Conservation (phyloP, 2,888 invertebrate genomes). For the Epinotia nisella region DNA sequence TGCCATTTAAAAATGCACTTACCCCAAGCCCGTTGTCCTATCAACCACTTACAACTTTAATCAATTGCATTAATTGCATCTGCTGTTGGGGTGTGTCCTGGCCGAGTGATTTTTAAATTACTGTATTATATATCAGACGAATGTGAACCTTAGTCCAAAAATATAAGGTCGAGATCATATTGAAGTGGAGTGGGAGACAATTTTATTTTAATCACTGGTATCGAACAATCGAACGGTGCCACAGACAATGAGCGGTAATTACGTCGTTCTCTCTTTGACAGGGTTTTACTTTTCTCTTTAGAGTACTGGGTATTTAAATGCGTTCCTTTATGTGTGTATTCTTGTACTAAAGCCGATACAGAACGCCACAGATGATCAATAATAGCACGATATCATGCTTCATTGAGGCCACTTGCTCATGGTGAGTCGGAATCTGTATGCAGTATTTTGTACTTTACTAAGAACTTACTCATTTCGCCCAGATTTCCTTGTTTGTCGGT, state of each 20-base stretch:
- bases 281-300: conserved; percentile 50
- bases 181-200: conserved; percentile 52
- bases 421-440: too few species aligned
- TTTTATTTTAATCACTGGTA: conserved; percentile 69
- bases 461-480: too few species aligned
- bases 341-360: neutral
- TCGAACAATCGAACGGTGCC: conserved; percentile 64
- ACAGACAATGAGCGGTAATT: conserved; percentile 70
- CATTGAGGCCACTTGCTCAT: too few species aligned
- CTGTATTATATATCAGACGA: neutral
- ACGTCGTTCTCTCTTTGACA: conserved; percentile 61
- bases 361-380: neutral
- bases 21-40: conserved; percentile 44
- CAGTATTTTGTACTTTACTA: too few species aligned
- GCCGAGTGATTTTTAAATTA: conserved; percentile 48
- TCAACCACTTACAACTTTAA: conserved; percentile 60
- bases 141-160: conserved; percentile 7
- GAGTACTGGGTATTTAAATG: conserved; percentile 20
- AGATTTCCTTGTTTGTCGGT: too few species aligned
- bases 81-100: conserved; percentile 49
- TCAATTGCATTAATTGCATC: conserved; percentile 67
- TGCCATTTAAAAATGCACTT: conserved; percentile 45
- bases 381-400: too few species aligned
- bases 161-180: neutral
- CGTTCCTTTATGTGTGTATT: neutral